phyloP scores from a whole-genome alignment of 2,797 vertebrate species.

The Dipus sagitta region DNA sequence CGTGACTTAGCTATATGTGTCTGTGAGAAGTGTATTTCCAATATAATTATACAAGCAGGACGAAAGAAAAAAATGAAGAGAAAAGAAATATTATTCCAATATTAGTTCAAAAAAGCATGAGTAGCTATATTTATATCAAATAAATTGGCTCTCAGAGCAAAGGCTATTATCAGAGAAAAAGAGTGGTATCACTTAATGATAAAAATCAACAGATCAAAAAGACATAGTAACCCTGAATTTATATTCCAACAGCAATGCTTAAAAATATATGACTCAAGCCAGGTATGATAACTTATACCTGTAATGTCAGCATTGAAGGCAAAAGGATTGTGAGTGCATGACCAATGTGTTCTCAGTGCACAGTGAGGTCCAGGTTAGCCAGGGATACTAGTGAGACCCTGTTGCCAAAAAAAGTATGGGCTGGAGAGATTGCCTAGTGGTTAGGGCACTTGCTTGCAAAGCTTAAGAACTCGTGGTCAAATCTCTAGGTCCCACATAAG shows the following conservation, averaged over 20 bases:
- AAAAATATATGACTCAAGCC: not conserved
- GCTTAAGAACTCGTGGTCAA: too few species aligned
- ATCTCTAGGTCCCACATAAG: too few species aligned
- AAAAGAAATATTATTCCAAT: not conserved
- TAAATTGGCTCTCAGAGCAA: constrained; percentile 32
- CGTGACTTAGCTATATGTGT: not conserved
- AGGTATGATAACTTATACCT: not conserved
- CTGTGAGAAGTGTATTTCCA: constrained; percentile 16
- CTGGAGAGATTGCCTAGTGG: too few species aligned
- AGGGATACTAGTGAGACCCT: not conserved
- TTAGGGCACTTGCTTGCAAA: too few species aligned
- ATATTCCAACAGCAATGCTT: not conserved
- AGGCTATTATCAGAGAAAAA: not conserved
- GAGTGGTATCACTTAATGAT: not conserved
- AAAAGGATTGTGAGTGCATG: not conserved
- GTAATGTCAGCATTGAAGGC: not conserved
- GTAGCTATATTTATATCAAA: not conserved
- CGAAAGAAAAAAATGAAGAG: not conserved
- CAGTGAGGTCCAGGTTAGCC: not conserved
- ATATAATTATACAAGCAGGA: not conserved
- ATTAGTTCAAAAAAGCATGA: constrained; percentile 24
- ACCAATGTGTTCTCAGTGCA: not conserved
- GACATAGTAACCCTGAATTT: not conserved
- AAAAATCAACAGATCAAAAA: not conserved
- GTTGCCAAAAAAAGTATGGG: too few species aligned